Evolutionary conservation across 64 coral and sea anemone species (phyloP), one percentile per base, ranked within the genome.

Genomic region (Porites lutea): DNA sequence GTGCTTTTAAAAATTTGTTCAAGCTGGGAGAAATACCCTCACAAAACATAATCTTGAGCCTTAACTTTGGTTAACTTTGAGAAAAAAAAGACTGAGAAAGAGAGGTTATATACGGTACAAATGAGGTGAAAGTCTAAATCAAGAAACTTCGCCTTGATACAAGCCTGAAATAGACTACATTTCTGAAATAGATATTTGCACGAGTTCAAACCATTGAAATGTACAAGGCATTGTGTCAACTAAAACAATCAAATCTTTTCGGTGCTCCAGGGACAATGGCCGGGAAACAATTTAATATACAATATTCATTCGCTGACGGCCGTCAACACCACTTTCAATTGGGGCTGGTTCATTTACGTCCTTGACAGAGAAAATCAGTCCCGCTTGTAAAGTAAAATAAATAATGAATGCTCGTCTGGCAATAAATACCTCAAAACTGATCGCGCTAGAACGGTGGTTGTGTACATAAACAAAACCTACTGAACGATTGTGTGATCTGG

Each of bases 341-440:
- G 59, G 58, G 44, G 52, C 62, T 51, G 48, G 15, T 52, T 68
- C n/a, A 68, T 21, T 68, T 48, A 84, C 69, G 19, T 64, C 18
- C 13, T 84, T 68, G 18, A 68, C 62, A 11, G 62, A 23, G 43
- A 52, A 64, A 83, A 83, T 48, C 48, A 84, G 50, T 68, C 81
- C 62, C 22, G 11, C 18, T 18, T 37, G 2, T 15, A 50, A 51
- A 84, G 69, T 65, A 82, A 82, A 82, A 63, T 82, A 82, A 65
- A 82, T 82, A 82, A 57, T 45, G 65, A 70, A 23, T 84, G 63
- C 45, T 37, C 44, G 81, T 84, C 64, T 51, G 2, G n/a, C 78
- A 83, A 83, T 68, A 52, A 68, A 69, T 83, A 68, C 45, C 4
- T 4, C 6, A 57, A 55, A 81, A 81, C 57, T 45, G 57, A 55